Conservation (phyloP, 2,797 vertebrate genomes). For the Diplodus puntazzo region DNA sequence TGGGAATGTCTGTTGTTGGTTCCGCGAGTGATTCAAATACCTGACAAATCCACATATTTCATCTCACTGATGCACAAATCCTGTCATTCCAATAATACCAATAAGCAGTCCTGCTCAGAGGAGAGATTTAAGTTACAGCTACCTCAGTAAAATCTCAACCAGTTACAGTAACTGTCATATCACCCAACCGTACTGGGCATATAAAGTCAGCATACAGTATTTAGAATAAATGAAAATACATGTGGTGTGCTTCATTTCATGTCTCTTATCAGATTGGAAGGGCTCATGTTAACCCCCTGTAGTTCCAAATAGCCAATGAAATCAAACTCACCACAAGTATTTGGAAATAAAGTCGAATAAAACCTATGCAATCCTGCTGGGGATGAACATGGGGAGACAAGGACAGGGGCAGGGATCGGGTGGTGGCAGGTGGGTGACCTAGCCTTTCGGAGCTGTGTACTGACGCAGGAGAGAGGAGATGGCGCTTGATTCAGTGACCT, state of each 20-base stretch:
- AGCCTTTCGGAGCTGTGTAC: slow-evolving; percentile 85
- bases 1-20: slow-evolving; percentile 48
- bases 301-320: slow-evolving; percentile 33
- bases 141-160: slow-evolving; percentile 21
- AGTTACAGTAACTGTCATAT: slow-evolving; percentile 27
- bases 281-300: slow-evolving; percentile 36
- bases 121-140: slow-evolving; percentile 20
- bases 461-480: slow-evolving; percentile 90
- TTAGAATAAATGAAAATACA: slow-evolving; percentile 42
- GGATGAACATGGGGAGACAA: slow-evolving; percentile 41
- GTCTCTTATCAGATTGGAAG: slow-evolving; percentile 35
- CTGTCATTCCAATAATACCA: slow-evolving; percentile 16
- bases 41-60: slow-evolving; percentile 36
- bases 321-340: slow-evolving; percentile 60
- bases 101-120: slow-evolving; percentile 30
- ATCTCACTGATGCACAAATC: slow-evolving; percentile 23
- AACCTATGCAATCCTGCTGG: slow-evolving; percentile 43
- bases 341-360: slow-evolving; percentile 48
- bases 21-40: slow-evolving; percentile 20
- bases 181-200: slow-evolving; percentile 50
- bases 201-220: slow-evolving; percentile 41
- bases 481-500: slow-evolving; percentile 92
- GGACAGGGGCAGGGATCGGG: slow-evolving; percentile 2
- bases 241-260: slow-evolving; percentile 43
- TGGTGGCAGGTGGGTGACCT: slow-evolving; percentile 44